These are phyloP conservation scores for Cynaeus angustus DNA, from an alignment of 2,888 invertebrate species.

Conservation along the genomic window DNA sequence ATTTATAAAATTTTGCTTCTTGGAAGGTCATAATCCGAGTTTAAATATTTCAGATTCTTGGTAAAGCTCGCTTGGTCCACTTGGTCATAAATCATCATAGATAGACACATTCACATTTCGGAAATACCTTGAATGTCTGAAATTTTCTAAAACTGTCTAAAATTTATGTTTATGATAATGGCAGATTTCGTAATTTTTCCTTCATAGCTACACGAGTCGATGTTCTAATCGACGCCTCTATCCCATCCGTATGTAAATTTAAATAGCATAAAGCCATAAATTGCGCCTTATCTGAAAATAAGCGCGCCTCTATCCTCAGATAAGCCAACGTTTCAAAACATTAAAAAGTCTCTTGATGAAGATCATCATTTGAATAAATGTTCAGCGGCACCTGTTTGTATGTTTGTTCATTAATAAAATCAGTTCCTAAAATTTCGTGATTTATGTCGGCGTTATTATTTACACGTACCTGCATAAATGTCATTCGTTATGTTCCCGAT, in stretches of 20 bases:
- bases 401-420: conserved; percentile 39
- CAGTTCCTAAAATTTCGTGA: conserved; percentile 38
- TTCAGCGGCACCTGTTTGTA: conserved; percentile 20
- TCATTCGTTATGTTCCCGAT: conserved; percentile 28
- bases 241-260: conserved; percentile 44
- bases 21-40: no score
- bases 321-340: conserved; percentile 35
- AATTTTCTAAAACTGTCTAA: no score
- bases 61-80: no score
- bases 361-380: conserved; percentile 40
- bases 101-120: no score
- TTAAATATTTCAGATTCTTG: no score
- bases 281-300: conserved; percentile 37
- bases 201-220: conserved; percentile 11
- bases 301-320: conserved; percentile 31
- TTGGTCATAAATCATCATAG: no score
- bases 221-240: conserved; percentile 31
- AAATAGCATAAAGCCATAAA: conserved; percentile 36
- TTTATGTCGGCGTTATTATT: conserved; percentile 31
- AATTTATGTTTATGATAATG: no score
- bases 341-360: conserved; percentile 36
- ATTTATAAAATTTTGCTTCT: no score
- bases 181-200: conserved; percentile 18
- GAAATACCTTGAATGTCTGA: no score
- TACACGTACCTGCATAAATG: conserved; percentile 41